Conservation (phyloP, 2,113 vertebrate species). For the Piliocolobus tephrosceles region DNA sequence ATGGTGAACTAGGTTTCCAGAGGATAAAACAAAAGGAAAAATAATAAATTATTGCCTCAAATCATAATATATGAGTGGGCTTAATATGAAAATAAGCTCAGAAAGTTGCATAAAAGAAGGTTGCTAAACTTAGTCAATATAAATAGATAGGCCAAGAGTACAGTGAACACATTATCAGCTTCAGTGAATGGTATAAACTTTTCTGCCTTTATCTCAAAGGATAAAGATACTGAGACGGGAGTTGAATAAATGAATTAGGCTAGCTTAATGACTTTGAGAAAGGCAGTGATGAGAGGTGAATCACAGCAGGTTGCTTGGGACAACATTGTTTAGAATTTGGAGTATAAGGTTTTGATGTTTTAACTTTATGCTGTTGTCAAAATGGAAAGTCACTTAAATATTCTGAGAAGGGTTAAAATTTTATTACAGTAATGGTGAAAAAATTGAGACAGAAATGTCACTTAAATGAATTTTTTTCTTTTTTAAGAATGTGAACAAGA, state of each 20-base stretch:
- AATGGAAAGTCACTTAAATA: background rate
- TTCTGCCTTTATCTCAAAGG: background rate
- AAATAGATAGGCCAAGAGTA: background rate
- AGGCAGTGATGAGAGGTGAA: background rate
- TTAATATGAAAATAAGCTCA: background rate
- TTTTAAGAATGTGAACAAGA: background rate
- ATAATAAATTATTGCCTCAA: background rate
- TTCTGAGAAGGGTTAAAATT: background rate
- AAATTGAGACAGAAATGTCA: background rate
- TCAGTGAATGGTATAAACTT: background rate
- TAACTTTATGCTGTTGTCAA: background rate
- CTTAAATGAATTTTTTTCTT: background rate
- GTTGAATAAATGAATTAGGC: background rate
- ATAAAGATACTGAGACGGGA: background rate
- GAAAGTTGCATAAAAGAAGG: background rate
- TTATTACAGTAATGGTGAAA: background rate
- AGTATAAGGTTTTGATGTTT: background rate
- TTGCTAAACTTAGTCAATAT: background rate
- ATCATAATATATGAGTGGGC: background rate
- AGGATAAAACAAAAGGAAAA: background rate
- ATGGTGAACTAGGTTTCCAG: background rate
- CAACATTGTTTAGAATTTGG: background rate
- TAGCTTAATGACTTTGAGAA: background rate
- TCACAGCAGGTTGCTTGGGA: background rate
- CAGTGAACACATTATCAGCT: background rate